A percentile compares a stretch with the other conserved stretches of the same genome.
Conservation (phyloP, 2,797 vertebrate genomes). For the Megalops cyprinoides region DNA sequence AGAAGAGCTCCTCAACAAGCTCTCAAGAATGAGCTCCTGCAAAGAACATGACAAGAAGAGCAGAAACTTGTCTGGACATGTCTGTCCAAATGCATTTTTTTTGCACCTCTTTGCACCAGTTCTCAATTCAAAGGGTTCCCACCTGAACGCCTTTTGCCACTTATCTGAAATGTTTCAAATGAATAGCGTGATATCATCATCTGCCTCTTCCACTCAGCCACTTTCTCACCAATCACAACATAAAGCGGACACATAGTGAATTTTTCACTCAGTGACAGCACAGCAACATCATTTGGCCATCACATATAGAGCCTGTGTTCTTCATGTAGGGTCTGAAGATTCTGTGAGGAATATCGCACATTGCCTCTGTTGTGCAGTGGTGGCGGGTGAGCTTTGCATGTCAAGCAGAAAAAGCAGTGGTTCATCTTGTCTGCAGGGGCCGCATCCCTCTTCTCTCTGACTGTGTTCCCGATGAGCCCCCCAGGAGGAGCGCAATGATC, state of each 20-base stretch:
- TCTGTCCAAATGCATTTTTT: background rate
- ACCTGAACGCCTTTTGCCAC: background rate
- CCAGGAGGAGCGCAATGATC: background rate
- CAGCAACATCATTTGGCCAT: no score
- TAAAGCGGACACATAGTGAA: background rate
- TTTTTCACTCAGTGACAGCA: background rate
- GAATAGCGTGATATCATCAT: background rate
- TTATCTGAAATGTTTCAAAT: background rate
- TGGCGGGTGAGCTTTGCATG: background rate
- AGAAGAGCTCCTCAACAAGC: conserved; percentile 24
- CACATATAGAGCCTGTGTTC: no score
- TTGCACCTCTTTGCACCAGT: background rate
- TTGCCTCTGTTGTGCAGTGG: background rate
- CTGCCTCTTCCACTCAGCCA: background rate
- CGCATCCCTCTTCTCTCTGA: no score
- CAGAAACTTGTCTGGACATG: background rate
- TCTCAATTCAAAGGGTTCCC: background rate
- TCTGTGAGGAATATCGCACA: background rate
- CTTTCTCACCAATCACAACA: background rate
- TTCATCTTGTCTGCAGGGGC: background rate
- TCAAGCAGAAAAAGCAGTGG: background rate
- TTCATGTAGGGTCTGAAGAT: background rate
- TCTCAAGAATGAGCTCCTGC: background rate
- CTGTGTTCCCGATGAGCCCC: background rate
- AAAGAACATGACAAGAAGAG: background rate